These are phyloP conservation scores for Parnassius smintheus DNA, from an alignment of 2,888 invertebrate species.

Conservation along the genomic window DNA sequence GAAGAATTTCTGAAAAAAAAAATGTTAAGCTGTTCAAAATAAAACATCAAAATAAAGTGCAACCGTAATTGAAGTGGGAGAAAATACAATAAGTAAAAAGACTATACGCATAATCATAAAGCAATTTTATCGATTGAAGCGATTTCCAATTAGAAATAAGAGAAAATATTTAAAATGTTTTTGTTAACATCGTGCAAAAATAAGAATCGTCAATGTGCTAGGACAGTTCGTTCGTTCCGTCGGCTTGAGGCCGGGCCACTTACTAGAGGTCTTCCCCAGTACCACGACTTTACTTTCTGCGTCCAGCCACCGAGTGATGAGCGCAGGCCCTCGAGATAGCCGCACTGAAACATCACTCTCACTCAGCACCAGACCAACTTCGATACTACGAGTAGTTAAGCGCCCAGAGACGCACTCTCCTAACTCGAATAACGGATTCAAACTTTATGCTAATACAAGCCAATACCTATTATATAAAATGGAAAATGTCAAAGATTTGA, in stretches of 20 bases:
- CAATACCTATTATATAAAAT: background rate
- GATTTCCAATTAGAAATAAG: slow-evolving; percentile 56
- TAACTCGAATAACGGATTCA: slow-evolving; percentile 8
- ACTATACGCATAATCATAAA: slow-evolving; percentile 63
- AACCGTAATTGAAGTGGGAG: slow-evolving; percentile 69
- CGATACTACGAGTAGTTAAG: slow-evolving; percentile 28
- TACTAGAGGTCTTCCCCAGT: slow-evolving; percentile 98
- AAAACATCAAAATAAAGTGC: slow-evolving; percentile 73
- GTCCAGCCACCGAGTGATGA: slow-evolving; percentile 97
- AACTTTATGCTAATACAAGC: slow-evolving; percentile 19
- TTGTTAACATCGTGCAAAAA: slow-evolving; percentile 71
- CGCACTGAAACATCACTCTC: slow-evolving; percentile 88
- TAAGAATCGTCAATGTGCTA: slow-evolving; percentile 76
- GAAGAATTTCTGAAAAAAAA: slow-evolving; percentile 44
- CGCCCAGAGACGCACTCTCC: slow-evolving; percentile 40
- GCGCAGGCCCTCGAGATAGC: slow-evolving; percentile 96
- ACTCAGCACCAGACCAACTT: slow-evolving; percentile 63
- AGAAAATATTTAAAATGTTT: slow-evolving; percentile 39
- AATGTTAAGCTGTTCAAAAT: slow-evolving; percentile 49
- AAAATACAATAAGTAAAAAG: slow-evolving; percentile 58
- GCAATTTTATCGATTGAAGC: slow-evolving; percentile 72
- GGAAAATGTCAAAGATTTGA: background rate
- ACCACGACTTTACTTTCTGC: slow-evolving; percentile 98
- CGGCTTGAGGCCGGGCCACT: slow-evolving; percentile 83
- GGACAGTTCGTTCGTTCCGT: slow-evolving; percentile 69